These are phyloP conservation scores for roundworm (Caenorhabditis elegans) DNA, from an alignment of 1,140 invertebrate genomes.

Conservation along the genomic window DNA sequence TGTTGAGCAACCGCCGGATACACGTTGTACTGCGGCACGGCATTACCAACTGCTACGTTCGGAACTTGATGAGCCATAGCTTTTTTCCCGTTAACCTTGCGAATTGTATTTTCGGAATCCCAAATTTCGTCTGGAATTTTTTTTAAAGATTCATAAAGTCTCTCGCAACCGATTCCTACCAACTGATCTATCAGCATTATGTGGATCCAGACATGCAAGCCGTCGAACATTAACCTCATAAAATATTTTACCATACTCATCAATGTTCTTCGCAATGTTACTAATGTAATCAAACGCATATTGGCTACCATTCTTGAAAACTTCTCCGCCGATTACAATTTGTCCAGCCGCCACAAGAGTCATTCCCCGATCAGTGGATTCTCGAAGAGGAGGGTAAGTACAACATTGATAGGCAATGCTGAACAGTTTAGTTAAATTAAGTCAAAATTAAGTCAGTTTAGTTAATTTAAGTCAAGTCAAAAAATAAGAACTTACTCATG, in stretches of 20 bases:
- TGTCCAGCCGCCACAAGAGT: constrained; percentile 57
- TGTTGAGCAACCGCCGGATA: too few species aligned
- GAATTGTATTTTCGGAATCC: background rate
- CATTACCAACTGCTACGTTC: too few species aligned
- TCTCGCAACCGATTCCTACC: background rate
- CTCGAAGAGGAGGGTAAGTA: constrained; percentile 47
- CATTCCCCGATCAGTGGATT: constrained; percentile 57
- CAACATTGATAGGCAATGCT: constrained; percentile 57
- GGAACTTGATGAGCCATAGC: background rate
- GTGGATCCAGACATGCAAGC: constrained; percentile 53
- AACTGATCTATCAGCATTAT: background rate
- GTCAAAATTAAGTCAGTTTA: background rate
- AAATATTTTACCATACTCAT: constrained; percentile 52
- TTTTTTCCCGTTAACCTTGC: background rate
- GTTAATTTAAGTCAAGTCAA: too few species aligned
- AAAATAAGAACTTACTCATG: background rate
- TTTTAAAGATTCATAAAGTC: background rate
- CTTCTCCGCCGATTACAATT: constrained; percentile 60
- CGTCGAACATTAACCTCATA: constrained; percentile 57
- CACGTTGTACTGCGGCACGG: too few species aligned
- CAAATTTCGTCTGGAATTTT: background rate
- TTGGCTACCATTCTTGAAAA: constrained; percentile 43
- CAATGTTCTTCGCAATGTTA: constrained; percentile 53
- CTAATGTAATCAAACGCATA: constrained; percentile 62
- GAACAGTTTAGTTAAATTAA: background rate